Evolutionary conservation across 2,888 invertebrate species (phyloP), one percentile per base, ranked within the genome.

Genomic region (Meiosimyza decipiens): DNA sequence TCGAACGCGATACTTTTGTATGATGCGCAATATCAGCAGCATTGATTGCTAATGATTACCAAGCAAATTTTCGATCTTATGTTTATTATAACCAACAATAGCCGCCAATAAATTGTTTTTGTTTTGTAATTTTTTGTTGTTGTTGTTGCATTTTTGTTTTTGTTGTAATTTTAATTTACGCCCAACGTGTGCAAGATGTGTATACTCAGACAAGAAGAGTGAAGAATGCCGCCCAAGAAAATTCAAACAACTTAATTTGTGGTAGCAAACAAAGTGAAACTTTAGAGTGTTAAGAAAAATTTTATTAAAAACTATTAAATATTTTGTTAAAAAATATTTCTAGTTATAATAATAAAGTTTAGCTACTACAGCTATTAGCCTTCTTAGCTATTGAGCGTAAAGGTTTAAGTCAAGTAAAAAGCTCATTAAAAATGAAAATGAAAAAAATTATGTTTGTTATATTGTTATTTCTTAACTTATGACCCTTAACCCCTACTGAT

Each of bases 41-140:
- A 79, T 73, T 78, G 83, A 83, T 84, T 82, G 81, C 71, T 63
- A 73, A 77, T 73, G 77, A 76, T 79, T 77, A 79, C 77, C 47
- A 65, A 74, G 78, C 79, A 77, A 66, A 75, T 73, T 66, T 57
- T 13, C 49, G 18, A 52, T 65, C 57, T 63, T 15, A 18, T 57
- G 9, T 59, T 52, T 60, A 59, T 59, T 65, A 49, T 71, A n/a
- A 3, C 47, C 65, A 65, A 51, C 22, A 64, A 64, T 57, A 49
- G 28, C 59, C 55, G 28, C 59, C 55, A 63, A 50, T 57, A 54
- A 64, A 71, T 70, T n/a, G n/a, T n/a, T n/a, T n/a, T n/a, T 75
- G 71, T 69, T 74, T 57, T 63, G 70, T 63, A 49, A 40, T 64
- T 13, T 59, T 63, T 12, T 47, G 40, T 64, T 9, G 7, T 15